Evolutionary conservation across 2,888 invertebrate species (phyloP).

Genomic region (Resseliella maxima): DNA sequence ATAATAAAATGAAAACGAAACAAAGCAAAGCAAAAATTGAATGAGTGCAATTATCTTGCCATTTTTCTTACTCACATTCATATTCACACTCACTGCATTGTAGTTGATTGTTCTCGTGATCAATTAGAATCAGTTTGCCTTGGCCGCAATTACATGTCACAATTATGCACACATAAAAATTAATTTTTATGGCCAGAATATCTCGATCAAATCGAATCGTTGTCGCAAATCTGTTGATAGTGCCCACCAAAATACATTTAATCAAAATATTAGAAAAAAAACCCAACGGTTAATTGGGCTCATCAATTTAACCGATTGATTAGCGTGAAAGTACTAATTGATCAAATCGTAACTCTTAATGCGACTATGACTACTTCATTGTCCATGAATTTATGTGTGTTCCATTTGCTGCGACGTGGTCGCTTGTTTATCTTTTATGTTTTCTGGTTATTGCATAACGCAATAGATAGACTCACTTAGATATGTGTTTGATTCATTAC

Average conservation of each 20-base stretch:
- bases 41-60: neutral
- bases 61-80: neutral
- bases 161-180: neutral
- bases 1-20: neutral
- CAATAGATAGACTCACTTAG: neutral
- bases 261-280: neutral
- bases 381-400: neutral
- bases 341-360: neutral
- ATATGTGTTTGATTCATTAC: too few species aligned
- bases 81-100: neutral
- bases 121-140: constrained; percentile 4
- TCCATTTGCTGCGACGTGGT: neutral
- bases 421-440: neutral
- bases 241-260: too few species aligned
- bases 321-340: neutral
- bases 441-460: neutral
- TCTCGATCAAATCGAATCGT: neutral
- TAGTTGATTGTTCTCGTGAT: constrained; percentile 3
- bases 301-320: too few species aligned
- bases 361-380: neutral
- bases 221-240: too few species aligned
- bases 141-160: constrained; percentile 21
- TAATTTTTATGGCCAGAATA: too few species aligned
- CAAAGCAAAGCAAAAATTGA: neutral
- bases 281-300: too few species aligned